Base-by-base conservation (phyloP, 2,797 vertebrate species). In the Phoxinus dragarum region DNA sequence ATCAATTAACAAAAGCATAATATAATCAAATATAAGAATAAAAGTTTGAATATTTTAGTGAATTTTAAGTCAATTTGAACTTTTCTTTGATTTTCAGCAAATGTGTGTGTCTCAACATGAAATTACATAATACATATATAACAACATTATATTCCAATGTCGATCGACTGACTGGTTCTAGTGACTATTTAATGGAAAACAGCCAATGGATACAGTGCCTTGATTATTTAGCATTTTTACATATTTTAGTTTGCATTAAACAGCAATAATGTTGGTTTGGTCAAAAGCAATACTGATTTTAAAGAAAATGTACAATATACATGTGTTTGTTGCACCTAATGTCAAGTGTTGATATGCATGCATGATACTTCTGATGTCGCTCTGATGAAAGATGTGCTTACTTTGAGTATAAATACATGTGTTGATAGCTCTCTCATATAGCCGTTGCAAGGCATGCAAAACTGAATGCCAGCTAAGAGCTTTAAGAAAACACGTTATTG, bases 361-460 rank as follows among this genome's bases (percentile, higher is more conserved):
- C 52, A n/a, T 61, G 23, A 16, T 47, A 34, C n/a, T 47, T 79
- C 17, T 31, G 16, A 75, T 14, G 73, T 54, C 10, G 1, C 17
- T 23, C 49, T 75, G 6, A 83, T 64, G 77, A 52, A 9, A 79
- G 76, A 86, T 90, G 67, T 92, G 92, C 92, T 93, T 92, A 92
- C 87, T 86, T 90, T 88, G 71, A 90, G 88, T 91, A 89, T 90
- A 71, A 83, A 82, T 82, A 69, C 54, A 69, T 72, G 56, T 42
- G 44, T 27, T 42, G 73, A 72, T 1, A 9, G 56, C n/a, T 36
- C 79, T 69, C 34, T 69, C 34, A 87, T 66, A 86, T 84, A 81
- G 84, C 56, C 90, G 86, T 84, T 93, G 93, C 92, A 92, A 81
- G 44, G 79, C 87, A 88, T 90, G 92, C 93, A 92, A 92, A 93